These are phyloP conservation scores for Anaspis maculata DNA, from an alignment of 2,888 invertebrate species.

Conservation along the genomic window DNA sequence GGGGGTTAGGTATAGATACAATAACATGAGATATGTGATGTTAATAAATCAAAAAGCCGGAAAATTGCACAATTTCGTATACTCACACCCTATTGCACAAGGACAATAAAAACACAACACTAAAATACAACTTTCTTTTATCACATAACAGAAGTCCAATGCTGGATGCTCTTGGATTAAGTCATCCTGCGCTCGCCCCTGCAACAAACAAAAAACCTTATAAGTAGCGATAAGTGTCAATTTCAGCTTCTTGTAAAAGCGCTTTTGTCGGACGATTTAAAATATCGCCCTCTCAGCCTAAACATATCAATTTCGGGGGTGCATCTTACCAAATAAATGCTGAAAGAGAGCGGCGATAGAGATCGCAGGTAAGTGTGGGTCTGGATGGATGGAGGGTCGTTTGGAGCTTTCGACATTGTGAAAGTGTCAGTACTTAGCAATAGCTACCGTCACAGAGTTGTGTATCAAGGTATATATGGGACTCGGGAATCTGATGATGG, in stretches of 20 bases:
- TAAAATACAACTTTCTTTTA: too few species aligned
- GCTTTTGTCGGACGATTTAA: slow-evolving; percentile 33
- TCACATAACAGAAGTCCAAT: too few species aligned
- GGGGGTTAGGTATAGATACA: too few species aligned
- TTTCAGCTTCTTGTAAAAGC: slow-evolving; percentile 32
- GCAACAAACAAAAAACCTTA: slow-evolving; percentile 23
- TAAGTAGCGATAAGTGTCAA: slow-evolving; percentile 32
- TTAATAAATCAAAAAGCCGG: background rate
- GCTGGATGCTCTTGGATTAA: slow-evolving; percentile 31
- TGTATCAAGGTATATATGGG: slow-evolving; percentile 23
- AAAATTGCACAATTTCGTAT: slow-evolving; percentile 5
- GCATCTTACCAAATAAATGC: background rate
- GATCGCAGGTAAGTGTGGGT: too few species aligned
- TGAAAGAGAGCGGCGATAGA: too few species aligned
- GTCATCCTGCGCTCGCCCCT: slow-evolving; percentile 38
- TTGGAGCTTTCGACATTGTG: slow-evolving; percentile 38
- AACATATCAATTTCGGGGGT: slow-evolving; percentile 37
- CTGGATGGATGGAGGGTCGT: slow-evolving; percentile 25
- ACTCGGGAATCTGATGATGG: slow-evolving; percentile 18
- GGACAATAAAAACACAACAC: too few species aligned
- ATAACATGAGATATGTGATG: too few species aligned
- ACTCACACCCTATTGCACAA: too few species aligned
- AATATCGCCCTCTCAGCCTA: slow-evolving; percentile 34
- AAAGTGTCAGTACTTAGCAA: slow-evolving; percentile 43
- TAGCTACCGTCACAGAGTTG: slow-evolving; percentile 16